Evolutionary conservation across 2,888 invertebrate genomes (phyloP), one percentile per base, ranked within the genome.

Genomic region (Leptura quadrifasciata): DNA sequence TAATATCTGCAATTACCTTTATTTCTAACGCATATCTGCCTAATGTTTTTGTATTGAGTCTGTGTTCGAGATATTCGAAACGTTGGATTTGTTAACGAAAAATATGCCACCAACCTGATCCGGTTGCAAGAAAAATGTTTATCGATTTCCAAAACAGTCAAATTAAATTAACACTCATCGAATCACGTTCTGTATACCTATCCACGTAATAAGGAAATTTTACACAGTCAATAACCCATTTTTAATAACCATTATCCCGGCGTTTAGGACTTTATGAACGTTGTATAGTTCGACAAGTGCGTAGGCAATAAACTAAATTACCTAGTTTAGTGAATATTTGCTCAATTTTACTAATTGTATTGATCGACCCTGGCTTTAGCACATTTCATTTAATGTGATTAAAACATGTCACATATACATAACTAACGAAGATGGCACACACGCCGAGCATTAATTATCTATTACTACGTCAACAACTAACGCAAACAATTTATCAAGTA

Each of bases 401-500:
- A 81, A 82, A 81, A 81, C 78, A 76, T 81, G 80, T 80, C 80
- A 78, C 76, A 78, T 74, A 75, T 77, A 72, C 71, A 77, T 76
- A 74, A 74, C 78, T 78, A 73, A 80, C 76, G 77, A 78, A 78
- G 80, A 80, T 76, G 68, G 75, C 76, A 77, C 77, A 75, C 70
- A 21, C 39, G 58, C n/a, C 3, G 47, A 47, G 78, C 82, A 83
- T 83, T 82, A 83, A 83, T 83, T 82, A 81, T 80, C 81, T 78
- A 81, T 83, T 79, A 80, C 81, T 75, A 74, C 79, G 83, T 83
- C 83, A 82, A 83, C 82, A 83, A 78, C 79, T 69, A 80, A 77
- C 81, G 79, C 79, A 80, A 82, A 83, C 82, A 82, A 82, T 83
- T 83, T 82, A 47, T 83, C 83, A 82, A 78, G 76, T 75, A 79